Conservation (phyloP, 2,113 vertebrate species). For the Myotis yumanensis region DNA sequence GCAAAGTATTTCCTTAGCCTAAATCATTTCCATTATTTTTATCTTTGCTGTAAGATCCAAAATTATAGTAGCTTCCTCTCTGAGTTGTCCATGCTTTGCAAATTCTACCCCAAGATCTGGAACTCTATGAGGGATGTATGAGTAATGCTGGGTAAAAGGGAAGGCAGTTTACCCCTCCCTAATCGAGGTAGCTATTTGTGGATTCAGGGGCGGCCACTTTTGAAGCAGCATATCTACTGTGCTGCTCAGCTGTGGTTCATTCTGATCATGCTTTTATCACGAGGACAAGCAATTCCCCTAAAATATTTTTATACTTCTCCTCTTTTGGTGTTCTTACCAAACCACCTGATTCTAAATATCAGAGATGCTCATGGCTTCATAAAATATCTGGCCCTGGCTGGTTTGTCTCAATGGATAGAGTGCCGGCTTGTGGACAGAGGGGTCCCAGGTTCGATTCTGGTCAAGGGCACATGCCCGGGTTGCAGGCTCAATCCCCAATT, state of each 20-base stretch:
- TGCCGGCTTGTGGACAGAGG: no score
- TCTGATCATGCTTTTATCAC: conserved; percentile 48
- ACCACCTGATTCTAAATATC: conserved; percentile 6
- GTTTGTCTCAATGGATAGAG: no score
- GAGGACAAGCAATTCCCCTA: conserved; percentile 31
- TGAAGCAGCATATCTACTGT: neutral
- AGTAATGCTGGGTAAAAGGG: neutral
- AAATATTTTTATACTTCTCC: conserved; percentile 26
- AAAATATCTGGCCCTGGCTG: neutral
- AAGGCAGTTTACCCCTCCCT: neutral
- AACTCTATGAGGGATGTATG: neutral
- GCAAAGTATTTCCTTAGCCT: neutral
- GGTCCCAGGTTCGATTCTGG: no score
- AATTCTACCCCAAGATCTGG: neutral
- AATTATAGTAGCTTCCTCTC: neutral
- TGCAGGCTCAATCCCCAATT: no score
- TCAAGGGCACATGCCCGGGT: no score
- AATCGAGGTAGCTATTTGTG: conserved; percentile 37
- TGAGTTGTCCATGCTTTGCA: neutral
- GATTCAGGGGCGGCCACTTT: neutral
- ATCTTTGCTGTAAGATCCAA: neutral
- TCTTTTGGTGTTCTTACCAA: neutral
- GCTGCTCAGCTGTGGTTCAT: conserved; percentile 11
- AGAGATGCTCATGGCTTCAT: neutral
- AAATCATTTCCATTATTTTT: neutral